Conservation (phyloP, 2,888 invertebrate species). For the Xestia sexstrigata region DNA sequence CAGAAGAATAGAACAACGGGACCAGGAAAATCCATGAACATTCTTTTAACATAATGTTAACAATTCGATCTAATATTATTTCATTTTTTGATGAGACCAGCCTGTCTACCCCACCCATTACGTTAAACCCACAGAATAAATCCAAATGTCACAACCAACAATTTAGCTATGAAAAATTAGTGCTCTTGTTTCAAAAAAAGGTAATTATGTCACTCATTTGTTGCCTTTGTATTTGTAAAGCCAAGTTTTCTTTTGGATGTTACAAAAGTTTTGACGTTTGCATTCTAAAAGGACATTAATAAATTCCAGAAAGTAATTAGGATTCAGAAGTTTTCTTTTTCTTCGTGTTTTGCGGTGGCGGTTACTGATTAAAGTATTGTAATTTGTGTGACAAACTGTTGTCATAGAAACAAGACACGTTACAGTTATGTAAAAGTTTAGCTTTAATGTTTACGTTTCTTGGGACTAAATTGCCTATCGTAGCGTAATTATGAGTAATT, state of each 20-base stretch:
- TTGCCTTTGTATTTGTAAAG: conserved; percentile 37
- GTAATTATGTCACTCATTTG: conserved; percentile 46
- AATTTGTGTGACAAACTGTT: conserved; percentile 16
- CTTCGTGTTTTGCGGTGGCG: conserved; percentile 15
- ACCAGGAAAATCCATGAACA: not conserved
- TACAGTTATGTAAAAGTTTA: not conserved
- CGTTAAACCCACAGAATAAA: not conserved
- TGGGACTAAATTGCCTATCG: conserved; percentile 1
- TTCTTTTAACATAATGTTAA: not conserved
- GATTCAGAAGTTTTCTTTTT: conserved; percentile 58
- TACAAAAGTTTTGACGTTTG: conserved; percentile 60
- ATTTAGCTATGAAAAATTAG: not conserved
- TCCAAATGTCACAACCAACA: not conserved
- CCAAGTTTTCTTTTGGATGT: conserved; percentile 31
- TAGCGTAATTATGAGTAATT: conserved; percentile 29
- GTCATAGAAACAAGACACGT: conserved; percentile 8
- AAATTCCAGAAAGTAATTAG: conserved; percentile 61
- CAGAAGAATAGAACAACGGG: not conserved
- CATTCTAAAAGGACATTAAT: conserved; percentile 61
- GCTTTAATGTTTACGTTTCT: not conserved
- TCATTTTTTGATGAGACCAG: not conserved
- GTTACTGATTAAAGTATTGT: conserved; percentile 39
- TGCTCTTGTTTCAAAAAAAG: conserved; percentile 12
- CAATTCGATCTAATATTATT: not conserved
- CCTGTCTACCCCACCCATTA: no score